A percentile compares a stretch with the other conserved stretches of the same genome.
These are phyloP conservation scores for Ormyrus nitidulus DNA, from an alignment of 2,888 invertebrate genomes.

Conservation along the genomic window DNA sequence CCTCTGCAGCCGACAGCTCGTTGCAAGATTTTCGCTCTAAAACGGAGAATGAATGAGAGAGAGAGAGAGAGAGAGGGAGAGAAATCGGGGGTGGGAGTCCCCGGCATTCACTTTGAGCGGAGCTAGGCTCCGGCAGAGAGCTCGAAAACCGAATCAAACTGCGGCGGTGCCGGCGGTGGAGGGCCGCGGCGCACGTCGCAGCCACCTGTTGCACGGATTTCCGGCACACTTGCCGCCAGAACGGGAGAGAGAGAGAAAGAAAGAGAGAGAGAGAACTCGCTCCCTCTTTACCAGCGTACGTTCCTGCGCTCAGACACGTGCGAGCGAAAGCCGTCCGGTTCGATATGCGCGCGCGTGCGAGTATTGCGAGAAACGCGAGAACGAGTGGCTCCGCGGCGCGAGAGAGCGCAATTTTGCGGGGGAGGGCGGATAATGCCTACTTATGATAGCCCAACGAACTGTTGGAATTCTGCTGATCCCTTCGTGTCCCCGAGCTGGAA, in stretches of 20 bases:
- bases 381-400: too few species aligned
- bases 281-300: not conserved
- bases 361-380: too few species aligned
- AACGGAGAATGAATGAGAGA: not conserved
- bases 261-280: not conserved
- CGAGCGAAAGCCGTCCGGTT: not conserved
- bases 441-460: too few species aligned
- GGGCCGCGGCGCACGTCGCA: constrained; percentile 58
- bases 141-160: constrained; percentile 36
- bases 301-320: not conserved
- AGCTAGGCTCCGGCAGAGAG: not conserved
- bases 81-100: too few species aligned
- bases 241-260: not conserved
- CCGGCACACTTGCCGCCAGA: constrained; percentile 67
- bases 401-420: too few species aligned
- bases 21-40: not conserved
- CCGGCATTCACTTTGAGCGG: too few species aligned
- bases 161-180: not conserved
- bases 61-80: not conserved
- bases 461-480: too few species aligned
- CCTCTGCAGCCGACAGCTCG: not conserved
- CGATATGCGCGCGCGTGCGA: not conserved
- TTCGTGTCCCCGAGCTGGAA: too few species aligned
- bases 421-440: too few species aligned
- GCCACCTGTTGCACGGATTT: constrained; percentile 74